Conservation (phyloP, 2,113 vertebrate species). For the Vireo altiloquus region DNA sequence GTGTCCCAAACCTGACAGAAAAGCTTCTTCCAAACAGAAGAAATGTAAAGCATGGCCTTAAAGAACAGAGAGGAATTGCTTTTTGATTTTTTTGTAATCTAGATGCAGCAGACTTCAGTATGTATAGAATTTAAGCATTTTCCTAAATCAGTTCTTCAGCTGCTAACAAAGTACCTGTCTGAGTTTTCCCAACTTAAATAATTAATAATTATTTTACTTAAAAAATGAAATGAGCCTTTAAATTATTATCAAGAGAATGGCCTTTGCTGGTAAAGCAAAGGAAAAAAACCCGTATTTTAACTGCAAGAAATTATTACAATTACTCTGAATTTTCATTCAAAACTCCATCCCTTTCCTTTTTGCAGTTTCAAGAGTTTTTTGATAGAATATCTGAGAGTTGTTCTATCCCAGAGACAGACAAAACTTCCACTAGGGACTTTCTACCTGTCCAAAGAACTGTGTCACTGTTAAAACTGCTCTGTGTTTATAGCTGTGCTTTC, state of each 20-base stretch:
- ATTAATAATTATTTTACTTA: not conserved
- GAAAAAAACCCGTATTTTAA: not conserved
- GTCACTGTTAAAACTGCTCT: not conserved
- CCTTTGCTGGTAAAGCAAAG: not conserved
- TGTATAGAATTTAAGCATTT: not conserved
- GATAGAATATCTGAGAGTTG: not conserved
- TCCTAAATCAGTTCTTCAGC: not conserved
- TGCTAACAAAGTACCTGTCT: not conserved
- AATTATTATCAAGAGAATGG: not conserved
- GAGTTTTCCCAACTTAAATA: not conserved
- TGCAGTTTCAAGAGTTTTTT: not conserved
- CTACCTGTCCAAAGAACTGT: not conserved
- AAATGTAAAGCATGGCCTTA: not conserved
- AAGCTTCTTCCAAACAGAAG: not conserved
- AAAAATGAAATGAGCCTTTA: not conserved
- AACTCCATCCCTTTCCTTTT: not conserved
- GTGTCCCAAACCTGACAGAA: not conserved
- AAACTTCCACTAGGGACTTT: not conserved
- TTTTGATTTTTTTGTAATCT: not conserved
- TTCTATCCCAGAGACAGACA: not conserved
- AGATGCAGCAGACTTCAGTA: not conserved
- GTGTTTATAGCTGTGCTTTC: not conserved
- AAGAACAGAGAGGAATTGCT: not conserved
- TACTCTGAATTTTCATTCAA: not conserved
- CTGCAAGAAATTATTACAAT: not conserved